phyloP scores from a whole-genome alignment of 1,140 invertebrate genomes.

The Diabrotica undecimpunctata region DNA sequence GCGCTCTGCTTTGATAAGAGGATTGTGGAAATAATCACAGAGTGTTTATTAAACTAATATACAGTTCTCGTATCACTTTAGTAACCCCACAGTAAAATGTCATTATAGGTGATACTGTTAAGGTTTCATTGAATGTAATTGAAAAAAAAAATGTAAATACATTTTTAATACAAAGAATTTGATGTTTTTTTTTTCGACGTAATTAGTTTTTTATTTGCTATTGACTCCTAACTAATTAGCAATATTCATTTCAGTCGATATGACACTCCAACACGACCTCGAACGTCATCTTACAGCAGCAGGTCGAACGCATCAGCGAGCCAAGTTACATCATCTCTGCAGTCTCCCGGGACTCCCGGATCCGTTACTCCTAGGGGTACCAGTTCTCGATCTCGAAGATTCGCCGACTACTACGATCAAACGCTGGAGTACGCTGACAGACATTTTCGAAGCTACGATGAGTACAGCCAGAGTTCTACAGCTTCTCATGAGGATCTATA shows the following conservation, averaged over 20 bases:
- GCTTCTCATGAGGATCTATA: constrained; percentile 59
- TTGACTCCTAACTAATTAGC: too few species aligned
- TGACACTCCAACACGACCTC: constrained; percentile 48
- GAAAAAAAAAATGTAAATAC: too few species aligned
- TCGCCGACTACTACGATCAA: constrained; percentile 46
- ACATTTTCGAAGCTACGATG: constrained; percentile 60
- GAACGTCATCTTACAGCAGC: constrained; percentile 53
- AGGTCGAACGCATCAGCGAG: constrained; percentile 36
- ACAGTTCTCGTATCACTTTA: too few species aligned
- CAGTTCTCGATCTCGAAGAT: constrained; percentile 41
- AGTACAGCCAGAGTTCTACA: constrained; percentile 61
- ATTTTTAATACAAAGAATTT: too few species aligned
- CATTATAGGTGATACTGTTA: too few species aligned
- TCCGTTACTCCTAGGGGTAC: constrained; percentile 42
- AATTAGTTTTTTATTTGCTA: too few species aligned
- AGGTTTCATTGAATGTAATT: too few species aligned
- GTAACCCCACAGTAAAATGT: too few species aligned
- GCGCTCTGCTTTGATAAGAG: too few species aligned
- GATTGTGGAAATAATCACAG: too few species aligned
- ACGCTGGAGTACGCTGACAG: constrained; percentile 44
- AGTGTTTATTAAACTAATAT: too few species aligned
- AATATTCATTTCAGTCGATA: constrained; percentile 36
- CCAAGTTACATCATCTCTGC: constrained; percentile 33
- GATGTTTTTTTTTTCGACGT: too few species aligned
- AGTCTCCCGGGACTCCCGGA: constrained; percentile 43